Evolutionary conservation across 2,888 invertebrate species (phyloP).

Genomic region (Callyntrura guangdongensis): DNA sequence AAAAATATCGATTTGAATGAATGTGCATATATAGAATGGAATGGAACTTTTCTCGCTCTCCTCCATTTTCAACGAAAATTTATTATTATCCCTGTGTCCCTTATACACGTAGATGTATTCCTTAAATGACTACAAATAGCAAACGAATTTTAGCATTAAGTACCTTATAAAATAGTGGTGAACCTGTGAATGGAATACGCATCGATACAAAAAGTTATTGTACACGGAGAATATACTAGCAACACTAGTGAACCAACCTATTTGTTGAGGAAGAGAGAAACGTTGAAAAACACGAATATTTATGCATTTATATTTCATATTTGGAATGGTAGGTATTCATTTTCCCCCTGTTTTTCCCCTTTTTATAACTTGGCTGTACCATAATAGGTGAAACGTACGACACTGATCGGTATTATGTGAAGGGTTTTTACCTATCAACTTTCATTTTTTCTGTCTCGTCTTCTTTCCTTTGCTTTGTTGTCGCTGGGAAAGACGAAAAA

Average conservation of each 20-base stretch:
- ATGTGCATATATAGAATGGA: conserved; percentile 50
- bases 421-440: background rate
- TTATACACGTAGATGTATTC: background rate
- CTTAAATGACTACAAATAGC: background rate
- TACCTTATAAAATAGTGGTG: background rate
- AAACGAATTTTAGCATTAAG: background rate
- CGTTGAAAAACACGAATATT: background rate
- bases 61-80: conserved; percentile 7
- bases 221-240: background rate
- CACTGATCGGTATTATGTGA: background rate
- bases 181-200: background rate
- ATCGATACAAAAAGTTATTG: background rate
- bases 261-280: background rate
- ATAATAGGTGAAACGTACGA: background rate
- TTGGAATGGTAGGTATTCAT: background rate
- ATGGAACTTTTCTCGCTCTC: conserved; percentile 27
- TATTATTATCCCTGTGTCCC: background rate
- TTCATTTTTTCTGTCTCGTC: background rate
- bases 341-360: background rate
- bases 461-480: background rate
- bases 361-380: conserved; percentile 14
- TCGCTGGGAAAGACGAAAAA: background rate
- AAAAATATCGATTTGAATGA: conserved; percentile 81
- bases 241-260: background rate
- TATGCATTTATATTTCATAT: background rate